phyloP scores from a whole-genome alignment of 2,888 invertebrate species.

The Brachyopa scutellaris region DNA sequence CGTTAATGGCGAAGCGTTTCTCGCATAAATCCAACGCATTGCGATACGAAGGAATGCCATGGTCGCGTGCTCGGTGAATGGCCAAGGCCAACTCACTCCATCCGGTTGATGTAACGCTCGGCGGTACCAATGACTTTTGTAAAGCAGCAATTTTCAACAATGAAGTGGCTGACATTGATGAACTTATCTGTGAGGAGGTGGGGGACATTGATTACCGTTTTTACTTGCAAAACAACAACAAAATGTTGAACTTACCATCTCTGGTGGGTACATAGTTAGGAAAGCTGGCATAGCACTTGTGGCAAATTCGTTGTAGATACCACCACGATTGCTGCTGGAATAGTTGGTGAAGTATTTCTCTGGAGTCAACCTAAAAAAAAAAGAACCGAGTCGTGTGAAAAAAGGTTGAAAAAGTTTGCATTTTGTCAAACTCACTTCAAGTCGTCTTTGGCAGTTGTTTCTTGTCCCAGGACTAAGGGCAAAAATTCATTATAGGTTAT shows the following conservation, averaged over 20 bases:
- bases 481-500: slow-evolving; percentile 92
- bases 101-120: slow-evolving; percentile 82
- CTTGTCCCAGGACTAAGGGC: slow-evolving; percentile 87
- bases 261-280: slow-evolving; percentile 88
- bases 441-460: slow-evolving; percentile 80
- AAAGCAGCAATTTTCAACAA: slow-evolving; percentile 86
- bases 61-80: slow-evolving; percentile 88
- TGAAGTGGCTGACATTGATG: slow-evolving; percentile 84
- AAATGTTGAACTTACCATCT: slow-evolving; percentile 85
- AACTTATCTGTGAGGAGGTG: slow-evolving; percentile 83
- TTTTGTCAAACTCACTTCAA: slow-evolving; percentile 85
- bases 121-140: slow-evolving; percentile 79
- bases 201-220: too few species aligned
- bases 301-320: slow-evolving; percentile 90
- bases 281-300: slow-evolving; percentile 88
- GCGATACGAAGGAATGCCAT: slow-evolving; percentile 90
- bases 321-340: slow-evolving; percentile 90
- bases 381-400: neutral
- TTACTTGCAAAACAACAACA: too few species aligned
- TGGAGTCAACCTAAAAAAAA: slow-evolving; percentile 84
- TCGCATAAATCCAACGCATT: slow-evolving; percentile 86
- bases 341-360: slow-evolving; percentile 91
- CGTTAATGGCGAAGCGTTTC: slow-evolving; percentile 75
- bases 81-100: slow-evolving; percentile 83
- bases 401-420: neutral